These are phyloP conservation scores for Drosophila melanica DNA, from an alignment of 1,140 invertebrate genomes.

Conservation along the genomic window DNA sequence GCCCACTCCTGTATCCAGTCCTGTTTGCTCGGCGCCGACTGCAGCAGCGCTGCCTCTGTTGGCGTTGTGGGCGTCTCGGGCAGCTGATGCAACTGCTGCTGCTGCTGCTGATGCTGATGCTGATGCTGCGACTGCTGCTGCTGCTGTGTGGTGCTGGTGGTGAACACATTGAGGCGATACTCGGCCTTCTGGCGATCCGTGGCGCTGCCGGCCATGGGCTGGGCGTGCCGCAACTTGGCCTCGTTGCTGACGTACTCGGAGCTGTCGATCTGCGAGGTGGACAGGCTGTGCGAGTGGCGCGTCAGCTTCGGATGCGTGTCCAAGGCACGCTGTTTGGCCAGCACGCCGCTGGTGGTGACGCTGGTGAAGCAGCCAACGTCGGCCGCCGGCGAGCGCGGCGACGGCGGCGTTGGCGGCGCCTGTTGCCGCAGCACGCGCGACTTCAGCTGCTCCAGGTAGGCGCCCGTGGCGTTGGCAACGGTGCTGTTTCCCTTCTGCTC, in stretches of 20 bases:
- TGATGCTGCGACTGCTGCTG: slow-evolving; percentile 42
- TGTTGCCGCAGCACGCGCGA: slow-evolving; percentile 84
- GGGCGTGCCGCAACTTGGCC: slow-evolving; percentile 65
- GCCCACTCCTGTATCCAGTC: slow-evolving; percentile 84
- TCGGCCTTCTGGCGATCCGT: slow-evolving; percentile 83
- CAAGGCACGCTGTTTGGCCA: slow-evolving; percentile 84
- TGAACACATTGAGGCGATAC: slow-evolving; percentile 82
- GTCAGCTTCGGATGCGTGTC: slow-evolving; percentile 74
- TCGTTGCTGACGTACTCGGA: slow-evolving; percentile 85
- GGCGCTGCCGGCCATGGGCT: slow-evolving; percentile 56
- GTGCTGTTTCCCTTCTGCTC: slow-evolving; percentile 66
- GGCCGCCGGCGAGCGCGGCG: slow-evolving; percentile 56
- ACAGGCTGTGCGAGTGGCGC: slow-evolving; percentile 85
- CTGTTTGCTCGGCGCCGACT: slow-evolving; percentile 80
- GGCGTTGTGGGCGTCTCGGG: slow-evolving; percentile 77
- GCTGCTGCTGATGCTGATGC: slow-evolving; percentile 56
- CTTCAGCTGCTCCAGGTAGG: slow-evolving; percentile 86
- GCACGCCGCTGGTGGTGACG: slow-evolving; percentile 86
- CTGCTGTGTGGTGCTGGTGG: slow-evolving; percentile 57
- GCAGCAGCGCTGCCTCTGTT: slow-evolving; percentile 69
- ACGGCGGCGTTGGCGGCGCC: slow-evolving; percentile 51
- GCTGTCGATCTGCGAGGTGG: slow-evolving; percentile 87
- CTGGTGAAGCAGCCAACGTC: slow-evolving; percentile 86
- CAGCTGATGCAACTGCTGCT: slow-evolving; percentile 53
- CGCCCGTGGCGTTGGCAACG: slow-evolving; percentile 70